These are phyloP conservation scores for Marasmarcha lunaedactyla DNA, from an alignment of 2,888 invertebrate species.

Conservation along the genomic window DNA sequence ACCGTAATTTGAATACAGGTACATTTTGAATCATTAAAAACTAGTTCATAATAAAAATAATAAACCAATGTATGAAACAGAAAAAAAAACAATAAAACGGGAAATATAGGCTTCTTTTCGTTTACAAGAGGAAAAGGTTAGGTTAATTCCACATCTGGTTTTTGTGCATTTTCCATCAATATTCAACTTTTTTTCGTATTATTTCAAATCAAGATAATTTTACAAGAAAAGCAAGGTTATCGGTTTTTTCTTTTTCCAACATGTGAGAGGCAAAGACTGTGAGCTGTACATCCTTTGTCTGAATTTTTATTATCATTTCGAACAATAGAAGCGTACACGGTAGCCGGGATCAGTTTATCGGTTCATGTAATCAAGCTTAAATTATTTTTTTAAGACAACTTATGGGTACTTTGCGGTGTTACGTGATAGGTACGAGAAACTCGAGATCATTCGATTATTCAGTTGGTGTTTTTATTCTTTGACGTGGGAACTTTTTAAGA, in stretches of 20 bases:
- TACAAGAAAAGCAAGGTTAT: no score
- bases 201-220: no score
- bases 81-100: no score
- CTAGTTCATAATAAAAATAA: no score
- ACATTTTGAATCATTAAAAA: no score
- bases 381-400: conserved; percentile 31
- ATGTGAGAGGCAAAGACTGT: conserved; percentile 33
- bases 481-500: conserved; percentile 39
- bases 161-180: no score
- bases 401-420: neutral
- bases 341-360: conserved; percentile 53
- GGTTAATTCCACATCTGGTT: no score
- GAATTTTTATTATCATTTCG: conserved; percentile 55
- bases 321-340: conserved; percentile 66
- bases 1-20: no score
- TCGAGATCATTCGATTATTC: conserved; percentile 24
- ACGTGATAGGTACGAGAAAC: neutral
- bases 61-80: no score
- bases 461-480: conserved; percentile 26
- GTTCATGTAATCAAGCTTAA: conserved; percentile 61
- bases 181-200: no score
- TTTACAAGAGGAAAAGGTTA: no score
- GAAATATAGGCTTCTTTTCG: no score
- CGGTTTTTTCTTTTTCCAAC: conserved; percentile 14
- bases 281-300: conserved; percentile 37